phyloP scores from a whole-genome alignment of 2,113 vertebrate species.

The Otocyon megalotis region DNA sequence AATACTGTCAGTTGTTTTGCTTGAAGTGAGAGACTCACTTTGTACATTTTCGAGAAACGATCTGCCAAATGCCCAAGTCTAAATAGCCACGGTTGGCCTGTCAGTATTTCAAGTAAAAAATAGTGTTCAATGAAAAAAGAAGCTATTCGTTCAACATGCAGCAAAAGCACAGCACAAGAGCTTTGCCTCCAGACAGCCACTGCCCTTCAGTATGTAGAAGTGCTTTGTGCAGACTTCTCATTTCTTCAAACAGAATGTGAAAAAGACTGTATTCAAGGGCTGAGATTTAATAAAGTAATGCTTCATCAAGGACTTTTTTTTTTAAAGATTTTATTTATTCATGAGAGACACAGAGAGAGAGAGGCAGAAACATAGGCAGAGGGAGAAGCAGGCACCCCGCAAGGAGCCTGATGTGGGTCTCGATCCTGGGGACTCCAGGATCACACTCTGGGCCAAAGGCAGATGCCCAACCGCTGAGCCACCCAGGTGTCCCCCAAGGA shows the following conservation, averaged over 20 bases:
- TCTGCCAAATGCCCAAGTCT: neutral
- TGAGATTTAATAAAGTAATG: neutral
- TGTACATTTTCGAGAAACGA: neutral
- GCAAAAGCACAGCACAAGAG: neutral
- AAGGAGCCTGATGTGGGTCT: too few relatives aligned
- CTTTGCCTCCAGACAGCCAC: neutral
- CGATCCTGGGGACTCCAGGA: too few relatives aligned
- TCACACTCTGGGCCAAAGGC: too few relatives aligned
- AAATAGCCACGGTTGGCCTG: neutral
- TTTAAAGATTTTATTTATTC: too few relatives aligned
- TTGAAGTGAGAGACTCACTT: neutral
- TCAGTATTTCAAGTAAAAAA: slow-evolving; percentile 33
- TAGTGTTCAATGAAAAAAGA: neutral
- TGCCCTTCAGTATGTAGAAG: neutral
- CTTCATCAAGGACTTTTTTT: neutral
- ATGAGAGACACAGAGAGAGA: too few relatives aligned
- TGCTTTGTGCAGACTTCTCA: neutral
- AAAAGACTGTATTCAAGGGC: neutral
- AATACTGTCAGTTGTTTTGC: neutral
- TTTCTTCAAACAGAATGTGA: neutral
- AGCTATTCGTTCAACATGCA: neutral
- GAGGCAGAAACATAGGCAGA: too few relatives aligned
- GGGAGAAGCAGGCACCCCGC: too few relatives aligned
- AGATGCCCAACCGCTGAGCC: too few relatives aligned
- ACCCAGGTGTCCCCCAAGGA: too few relatives aligned